Percentiles rank a stretch among this genome's conserved stretches.
phyloP scores from a whole-genome alignment of 2,888 invertebrate species.

The Chrysodeixis includens region DNA sequence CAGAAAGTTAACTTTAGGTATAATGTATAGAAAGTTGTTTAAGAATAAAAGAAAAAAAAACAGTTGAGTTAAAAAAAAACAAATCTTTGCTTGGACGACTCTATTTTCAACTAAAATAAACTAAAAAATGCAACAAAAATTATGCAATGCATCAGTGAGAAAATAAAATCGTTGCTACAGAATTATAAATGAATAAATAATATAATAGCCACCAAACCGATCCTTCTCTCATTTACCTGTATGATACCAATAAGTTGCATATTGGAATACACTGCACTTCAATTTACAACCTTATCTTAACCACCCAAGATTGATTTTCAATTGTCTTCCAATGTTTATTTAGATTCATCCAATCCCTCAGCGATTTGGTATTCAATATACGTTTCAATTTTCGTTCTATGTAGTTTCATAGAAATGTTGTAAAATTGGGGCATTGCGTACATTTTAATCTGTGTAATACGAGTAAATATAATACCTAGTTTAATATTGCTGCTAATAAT shows the following conservation, averaged over 20 bases:
- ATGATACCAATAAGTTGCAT: slow-evolving; percentile 10
- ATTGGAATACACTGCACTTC: slow-evolving; percentile 19
- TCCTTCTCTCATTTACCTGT: slow-evolving; percentile 21
- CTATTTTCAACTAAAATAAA: too few relatives aligned
- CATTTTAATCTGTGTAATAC: slow-evolving; percentile 40
- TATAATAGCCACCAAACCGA: not conserved
- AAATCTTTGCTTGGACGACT: too few relatives aligned
- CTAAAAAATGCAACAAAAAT: too few relatives aligned
- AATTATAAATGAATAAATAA: too few relatives aligned
- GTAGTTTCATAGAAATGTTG: slow-evolving; percentile 49
- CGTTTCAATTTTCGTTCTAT: slow-evolving; percentile 33
- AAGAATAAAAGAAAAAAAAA: too few relatives aligned
- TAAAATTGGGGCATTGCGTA: slow-evolving; percentile 46
- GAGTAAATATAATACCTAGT: too few relatives aligned
- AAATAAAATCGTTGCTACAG: too few relatives aligned
- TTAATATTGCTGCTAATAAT: slow-evolving; percentile 10
- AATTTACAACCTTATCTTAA: slow-evolving; percentile 4
- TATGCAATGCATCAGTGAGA: too few relatives aligned
- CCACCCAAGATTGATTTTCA: not conserved
- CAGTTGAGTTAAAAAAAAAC: too few relatives aligned
- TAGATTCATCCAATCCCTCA: slow-evolving; percentile 36
- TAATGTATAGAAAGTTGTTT: too few relatives aligned
- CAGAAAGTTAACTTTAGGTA: slow-evolving; percentile 15
- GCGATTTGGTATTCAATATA: slow-evolving; percentile 55
- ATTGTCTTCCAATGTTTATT: slow-evolving; percentile 4